These are phyloP conservation scores for Seriola rivoliana DNA, from an alignment of 2,113 vertebrate species.

Conservation along the genomic window DNA sequence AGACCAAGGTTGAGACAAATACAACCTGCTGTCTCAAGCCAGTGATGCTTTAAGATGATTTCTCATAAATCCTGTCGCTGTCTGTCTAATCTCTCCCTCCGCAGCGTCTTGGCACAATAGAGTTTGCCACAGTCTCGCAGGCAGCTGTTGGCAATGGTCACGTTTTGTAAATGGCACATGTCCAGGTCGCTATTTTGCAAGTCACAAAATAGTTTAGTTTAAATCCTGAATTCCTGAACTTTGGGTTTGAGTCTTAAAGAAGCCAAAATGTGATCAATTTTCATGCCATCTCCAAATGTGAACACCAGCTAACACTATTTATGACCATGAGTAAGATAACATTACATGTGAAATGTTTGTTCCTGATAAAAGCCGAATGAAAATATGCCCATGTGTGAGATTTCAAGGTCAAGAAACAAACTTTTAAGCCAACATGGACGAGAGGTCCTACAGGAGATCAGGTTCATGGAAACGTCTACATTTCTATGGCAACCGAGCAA, in stretches of 20 bases:
- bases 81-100: not conserved
- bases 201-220: conserved; percentile 13
- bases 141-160: conserved; percentile 1
- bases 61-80: conserved; percentile 7
- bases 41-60: conserved; percentile 6
- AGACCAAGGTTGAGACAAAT: conserved; percentile 31
- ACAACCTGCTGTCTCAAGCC: not conserved
- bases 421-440: not conserved
- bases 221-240: not conserved
- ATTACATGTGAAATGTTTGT: conserved; percentile 12
- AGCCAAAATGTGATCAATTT: not conserved
- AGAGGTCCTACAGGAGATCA: not conserved
- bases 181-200: conserved; percentile 10
- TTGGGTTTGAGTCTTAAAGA: not conserved
- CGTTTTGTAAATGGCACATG: conserved; percentile 6
- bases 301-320: too few species aligned
- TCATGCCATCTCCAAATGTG: too few species aligned
- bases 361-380: conserved; percentile 5
- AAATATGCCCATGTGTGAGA: not conserved
- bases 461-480: not conserved
- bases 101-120: not conserved
- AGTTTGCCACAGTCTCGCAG: not conserved
- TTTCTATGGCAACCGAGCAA: not conserved
- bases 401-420: not conserved
- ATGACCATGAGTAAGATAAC: too few species aligned